Base-by-base conservation (phyloP, 2,888 invertebrate species). In the Spialia ferax region DNA sequence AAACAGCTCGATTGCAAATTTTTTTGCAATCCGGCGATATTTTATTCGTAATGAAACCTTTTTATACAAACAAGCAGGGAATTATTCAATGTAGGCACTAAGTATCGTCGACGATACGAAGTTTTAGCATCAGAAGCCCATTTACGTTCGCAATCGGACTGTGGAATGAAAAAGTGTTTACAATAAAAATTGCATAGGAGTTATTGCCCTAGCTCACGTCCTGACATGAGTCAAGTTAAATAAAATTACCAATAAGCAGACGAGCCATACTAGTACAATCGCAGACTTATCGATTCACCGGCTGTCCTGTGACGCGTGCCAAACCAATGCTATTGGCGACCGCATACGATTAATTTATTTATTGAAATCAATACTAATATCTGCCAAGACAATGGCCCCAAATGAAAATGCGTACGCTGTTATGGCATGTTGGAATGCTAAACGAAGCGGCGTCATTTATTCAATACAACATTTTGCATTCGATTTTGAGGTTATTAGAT, bases 341-440 rank as follows among this genome's bases (percentile, higher is more conserved):
- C 81, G 85, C 85, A 90, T 89, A 87, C 91, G 84, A 89, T 91
- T 93, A 93, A 93, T 93, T 92, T 93, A 93, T 93, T 91, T 93
- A 93, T 93, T 93, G 88, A 93, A 93, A 93, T 93, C 91, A 91
- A 89, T 91, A 93, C 93, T 93, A 91, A 93, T 93, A 93, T 91
- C 93, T 89, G 84, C 84, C 83, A 87, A 90, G 84, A 93, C 93
- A 93, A 93, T 92, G 88, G 92, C 85, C 86, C 88, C 87, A 92
- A 92, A 91, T 93, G 91, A 92, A 92, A 91, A 90, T 91, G 89
- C 89, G 91, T 86, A 87, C 84, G 79, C 91, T 82, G 82, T 87
- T 93, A 93, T 88, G 92, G 93, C 89, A 86, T 86, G 91, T 87
- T 76, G 91, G 93, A 93, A 93, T 93, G 91, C 86, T 88, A 90